Base-by-base conservation (phyloP, 2,113 vertebrate genomes). In the Pardalotus punctatus region DNA sequence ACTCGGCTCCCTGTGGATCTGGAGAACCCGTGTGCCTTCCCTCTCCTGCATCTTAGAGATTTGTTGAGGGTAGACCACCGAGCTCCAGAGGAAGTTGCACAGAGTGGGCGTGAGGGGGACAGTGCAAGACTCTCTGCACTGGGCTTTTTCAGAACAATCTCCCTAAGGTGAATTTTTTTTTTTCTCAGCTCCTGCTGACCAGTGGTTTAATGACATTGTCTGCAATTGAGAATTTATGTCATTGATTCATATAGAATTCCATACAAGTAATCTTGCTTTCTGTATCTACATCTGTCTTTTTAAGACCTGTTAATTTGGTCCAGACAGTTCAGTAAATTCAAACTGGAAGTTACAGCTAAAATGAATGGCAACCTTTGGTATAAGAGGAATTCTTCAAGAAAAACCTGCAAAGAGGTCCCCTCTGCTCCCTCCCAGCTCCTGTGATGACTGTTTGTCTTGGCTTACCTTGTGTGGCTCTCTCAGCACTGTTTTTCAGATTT, bases 391-490 rank as follows among this genome's bases (percentile, higher is more conserved):
- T 94, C 31, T 60, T 10, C 60, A 93, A 38, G 31, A 71, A 83
- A 48, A 85, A 70, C n/a, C 35, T 95, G 43, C 64, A 78, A 43
- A 94, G 82, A 88, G 60, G 86, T 86, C 65, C 67, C 76, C 48
- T 69, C 45, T 5, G 11, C 51, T 93, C 64, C 40, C 56, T 94
- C 71, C 71, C 56, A 60, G 64, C 87, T 93, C 51, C 51, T 92
- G 58, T 93, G 72, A n/a, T 25, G 8, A 60, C 54, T 72, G 33
- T 94, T 90, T 73, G 81, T 88, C 85, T 90, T 92, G 82, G 71
- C 88, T 94, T 95, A 62, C 38, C 12, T 76, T 53, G 31, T 96
- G 76, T 90, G 92, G 74, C 51, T 31, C 58, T 81, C 50, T 93
- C 64, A 66, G 88, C 51, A 13, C 62, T 86, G 74, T 88, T 91